Base-by-base conservation (phyloP, 2,797 vertebrate genomes). In the Danio choprae region DNA sequence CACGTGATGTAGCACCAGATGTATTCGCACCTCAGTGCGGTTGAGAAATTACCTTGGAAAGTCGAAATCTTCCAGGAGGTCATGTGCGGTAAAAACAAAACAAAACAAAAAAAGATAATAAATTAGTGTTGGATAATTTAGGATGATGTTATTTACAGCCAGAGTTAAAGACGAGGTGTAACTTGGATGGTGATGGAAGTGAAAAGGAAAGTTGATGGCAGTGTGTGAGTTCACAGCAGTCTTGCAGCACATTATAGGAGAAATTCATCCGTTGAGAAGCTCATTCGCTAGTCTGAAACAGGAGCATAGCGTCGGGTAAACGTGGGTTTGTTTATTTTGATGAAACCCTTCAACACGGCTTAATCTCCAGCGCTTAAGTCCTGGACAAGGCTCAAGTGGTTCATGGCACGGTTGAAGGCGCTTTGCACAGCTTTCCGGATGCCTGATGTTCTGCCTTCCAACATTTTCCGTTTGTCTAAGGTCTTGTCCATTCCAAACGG, bases 111-210 rank as follows among this genome's bases (percentile, higher is more conserved):
- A 88, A 89, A 85, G 92, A 92, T 92, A 97, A 97, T 97, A 98
- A 97, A 95, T 98, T 97, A 98, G 93, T 95, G 92, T 93, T 91
- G 92, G 94, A 90, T 92, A 89, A 93, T 94, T 91, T 95, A 95
- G 93, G 94, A 71, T 65, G 20, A 69, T 59, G 81, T 87, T 92
- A 94, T 95, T 90, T 95, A 95, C 95, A 95, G 88, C 91, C 77
- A 79, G 84, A 80, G 90, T 89, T 90, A 85, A 88, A 85, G 84
- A 85, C 80, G 82, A 82, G 83, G 80, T 79, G 15, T 86, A 77
- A 70, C 79, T 58, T 72, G 58, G 58, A 56, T 58, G 83, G 87
- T 88, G 76, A 65, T 79, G 43, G 67, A 82, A 63, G 77, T 81
- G 77, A 65, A 53, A 60, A 58, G 65, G 62, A 71, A 69, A 69